Conservation (phyloP, 2,888 invertebrate species). For the Andrena minutula region DNA sequence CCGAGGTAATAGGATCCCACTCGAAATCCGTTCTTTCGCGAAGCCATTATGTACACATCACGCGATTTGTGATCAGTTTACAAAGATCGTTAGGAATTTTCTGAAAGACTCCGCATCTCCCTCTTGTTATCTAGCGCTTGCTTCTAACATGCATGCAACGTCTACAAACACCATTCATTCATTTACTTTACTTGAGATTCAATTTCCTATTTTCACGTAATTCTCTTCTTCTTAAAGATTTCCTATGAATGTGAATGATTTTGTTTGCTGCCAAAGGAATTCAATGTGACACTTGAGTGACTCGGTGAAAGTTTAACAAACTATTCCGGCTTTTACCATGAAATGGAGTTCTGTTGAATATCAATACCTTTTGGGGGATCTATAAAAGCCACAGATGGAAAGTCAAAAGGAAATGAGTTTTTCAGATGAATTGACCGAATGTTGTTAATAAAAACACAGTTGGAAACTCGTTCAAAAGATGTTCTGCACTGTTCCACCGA, state of each 20-base stretch:
- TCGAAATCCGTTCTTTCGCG: slow-evolving; percentile 56
- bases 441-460: slow-evolving; percentile 32
- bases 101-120: slow-evolving; percentile 42
- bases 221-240: too few species aligned
- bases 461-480: slow-evolving; percentile 25
- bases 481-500: neutral
- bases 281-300: too few species aligned
- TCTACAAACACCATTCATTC: slow-evolving; percentile 29
- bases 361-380: too few species aligned
- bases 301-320: too few species aligned
- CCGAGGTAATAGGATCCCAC: slow-evolving; percentile 57
- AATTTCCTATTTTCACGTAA: neutral
- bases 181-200: slow-evolving; percentile 42
- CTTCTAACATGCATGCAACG: slow-evolving; percentile 36
- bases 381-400: neutral
- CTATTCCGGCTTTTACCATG: too few species aligned
- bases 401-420: neutral
- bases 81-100: slow-evolving; percentile 59
- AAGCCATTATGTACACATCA: slow-evolving; percentile 23
- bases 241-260: too few species aligned
- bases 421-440: neutral
- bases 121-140: slow-evolving; percentile 35
- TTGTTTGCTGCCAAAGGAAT: too few species aligned
- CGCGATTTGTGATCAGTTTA: slow-evolving; percentile 55
- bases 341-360: too few species aligned